Percentiles rank a stretch among this genome's conserved stretches.
Conservation (phyloP, 2,888 invertebrate genomes). For the Azorinus chamasolen region DNA sequence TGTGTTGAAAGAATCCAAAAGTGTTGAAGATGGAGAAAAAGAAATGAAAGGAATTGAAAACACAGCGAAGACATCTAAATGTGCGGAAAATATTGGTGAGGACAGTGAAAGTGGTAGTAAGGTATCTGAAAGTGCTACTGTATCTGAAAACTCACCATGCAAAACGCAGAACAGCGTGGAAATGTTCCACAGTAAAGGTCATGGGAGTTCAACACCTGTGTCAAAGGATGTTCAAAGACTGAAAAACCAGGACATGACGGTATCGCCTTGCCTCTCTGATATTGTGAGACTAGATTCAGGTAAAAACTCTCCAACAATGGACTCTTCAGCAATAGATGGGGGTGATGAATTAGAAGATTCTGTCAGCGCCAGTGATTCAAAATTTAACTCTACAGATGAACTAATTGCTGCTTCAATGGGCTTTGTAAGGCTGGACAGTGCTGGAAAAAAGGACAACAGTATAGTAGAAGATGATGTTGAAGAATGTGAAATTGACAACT, state of each 20-base stretch:
- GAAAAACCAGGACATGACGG: slow-evolving; percentile 37
- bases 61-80: too few relatives aligned
- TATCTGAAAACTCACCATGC: too few relatives aligned
- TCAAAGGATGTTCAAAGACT: slow-evolving; percentile 1
- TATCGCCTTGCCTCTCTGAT: slow-evolving; percentile 54
- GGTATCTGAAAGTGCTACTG: too few relatives aligned
- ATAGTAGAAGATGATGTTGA: neutral
- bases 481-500: neutral
- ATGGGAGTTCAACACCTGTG: too few relatives aligned
- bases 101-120: too few relatives aligned
- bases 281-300: slow-evolving; percentile 38
- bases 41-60: too few relatives aligned
- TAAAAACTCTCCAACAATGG: slow-evolving; percentile 23
- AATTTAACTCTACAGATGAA: slow-evolving; percentile 62
- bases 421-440: slow-evolving; percentile 12
- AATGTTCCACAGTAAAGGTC: too few relatives aligned
- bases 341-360: slow-evolving; percentile 47
- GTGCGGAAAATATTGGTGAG: too few relatives aligned
- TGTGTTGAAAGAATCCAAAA: neutral
- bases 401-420: slow-evolving; percentile 49
- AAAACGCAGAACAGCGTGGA: too few relatives aligned
- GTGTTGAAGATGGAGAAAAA: too few relatives aligned
- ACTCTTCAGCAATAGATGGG: slow-evolving; percentile 42
- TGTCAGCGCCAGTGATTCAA: slow-evolving; percentile 15
- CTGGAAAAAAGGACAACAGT: neutral